Evolutionary conservation across 1,140 invertebrate species (phyloP).

Genomic region (Anastatus disparis): DNA sequence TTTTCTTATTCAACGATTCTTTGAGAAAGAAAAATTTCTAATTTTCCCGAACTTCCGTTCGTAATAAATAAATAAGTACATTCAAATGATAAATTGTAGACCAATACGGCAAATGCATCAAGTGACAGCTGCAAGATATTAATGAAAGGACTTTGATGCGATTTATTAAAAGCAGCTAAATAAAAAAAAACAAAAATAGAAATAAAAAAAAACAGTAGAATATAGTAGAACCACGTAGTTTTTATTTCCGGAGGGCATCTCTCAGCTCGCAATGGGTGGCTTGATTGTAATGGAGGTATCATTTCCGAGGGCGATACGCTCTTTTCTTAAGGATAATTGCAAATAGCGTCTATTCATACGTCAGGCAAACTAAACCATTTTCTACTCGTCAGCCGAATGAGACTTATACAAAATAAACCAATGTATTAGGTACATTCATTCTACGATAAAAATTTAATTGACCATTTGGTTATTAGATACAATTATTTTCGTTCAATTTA

Average conservation of each 20-base stretch:
- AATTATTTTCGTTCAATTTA: background rate
- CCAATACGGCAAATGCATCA: background rate
- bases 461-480: too few species aligned
- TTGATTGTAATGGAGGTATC: slow-evolving; percentile 67
- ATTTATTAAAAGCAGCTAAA: slow-evolving; percentile 27
- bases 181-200: background rate
- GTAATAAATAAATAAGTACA: background rate
- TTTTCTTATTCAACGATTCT: too few species aligned
- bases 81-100: slow-evolving; percentile 8
- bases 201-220: slow-evolving; percentile 14
- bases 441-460: background rate
- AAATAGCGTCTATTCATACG: slow-evolving; percentile 60
- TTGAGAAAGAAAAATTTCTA: background rate
- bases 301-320: slow-evolving; percentile 56
- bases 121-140: slow-evolving; percentile 19
- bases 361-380: slow-evolving; percentile 27
- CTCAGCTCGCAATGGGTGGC: slow-evolving; percentile 60
- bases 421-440: background rate
- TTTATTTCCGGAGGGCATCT: slow-evolving; percentile 47
- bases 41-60: background rate
- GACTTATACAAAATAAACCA: too few species aligned
- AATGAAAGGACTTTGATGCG: slow-evolving; percentile 21
- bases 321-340: slow-evolving; percentile 60
- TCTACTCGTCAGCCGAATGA: background rate
- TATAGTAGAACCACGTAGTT: background rate